A percentile compares a stretch with the other conserved stretches of the same genome.
phyloP scores from a whole-genome alignment of 2,113 vertebrate species.

The Cichladusa arquata region DNA sequence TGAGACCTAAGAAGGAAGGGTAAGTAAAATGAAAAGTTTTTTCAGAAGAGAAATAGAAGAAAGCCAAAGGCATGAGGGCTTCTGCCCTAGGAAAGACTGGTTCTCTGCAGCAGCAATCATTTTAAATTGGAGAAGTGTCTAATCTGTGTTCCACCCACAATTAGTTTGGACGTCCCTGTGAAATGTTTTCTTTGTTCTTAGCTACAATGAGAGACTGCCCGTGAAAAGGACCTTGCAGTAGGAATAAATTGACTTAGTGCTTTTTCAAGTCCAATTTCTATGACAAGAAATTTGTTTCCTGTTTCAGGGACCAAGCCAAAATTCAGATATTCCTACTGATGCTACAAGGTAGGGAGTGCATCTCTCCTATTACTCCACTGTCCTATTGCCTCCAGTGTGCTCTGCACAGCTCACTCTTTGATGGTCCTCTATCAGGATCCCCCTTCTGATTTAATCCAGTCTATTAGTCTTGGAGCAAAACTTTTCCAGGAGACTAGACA shows the following conservation, averaged over 20 bases:
- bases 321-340: not conserved
- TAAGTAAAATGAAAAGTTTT: not conserved
- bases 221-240: not conserved
- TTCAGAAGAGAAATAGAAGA: not conserved
- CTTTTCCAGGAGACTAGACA: not conserved
- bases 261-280: not conserved
- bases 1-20: not conserved
- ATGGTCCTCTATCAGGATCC: not conserved
- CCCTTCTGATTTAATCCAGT: not conserved
- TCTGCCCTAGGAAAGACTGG: not conserved
- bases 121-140: not conserved
- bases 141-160: not conserved
- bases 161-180: not conserved
- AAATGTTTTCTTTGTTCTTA: not conserved
- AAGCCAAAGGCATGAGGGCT: not conserved
- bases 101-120: not conserved
- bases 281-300: not conserved
- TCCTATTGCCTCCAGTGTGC: not conserved
- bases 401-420: not conserved
- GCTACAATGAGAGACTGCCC: not conserved
- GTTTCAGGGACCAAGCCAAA: not conserved
- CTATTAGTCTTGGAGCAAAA: not conserved
- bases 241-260: not conserved
- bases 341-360: not conserved
- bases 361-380: not conserved